phyloP scores from a whole-genome alignment of 2,888 invertebrate species.

The Aradus depressus region DNA sequence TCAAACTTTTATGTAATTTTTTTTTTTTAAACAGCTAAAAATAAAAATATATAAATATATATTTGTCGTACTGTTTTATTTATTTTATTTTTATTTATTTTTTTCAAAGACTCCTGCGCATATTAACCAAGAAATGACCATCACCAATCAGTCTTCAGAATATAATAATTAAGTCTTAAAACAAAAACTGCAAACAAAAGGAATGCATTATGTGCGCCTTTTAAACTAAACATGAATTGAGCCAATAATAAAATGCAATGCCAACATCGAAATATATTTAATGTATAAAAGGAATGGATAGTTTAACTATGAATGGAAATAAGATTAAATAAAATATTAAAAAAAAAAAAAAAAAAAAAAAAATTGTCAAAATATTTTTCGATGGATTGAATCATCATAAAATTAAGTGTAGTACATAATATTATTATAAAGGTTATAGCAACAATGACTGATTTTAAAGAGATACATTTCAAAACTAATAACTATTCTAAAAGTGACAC shows the following conservation, averaged over 20 bases:
- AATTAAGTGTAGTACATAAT: no score
- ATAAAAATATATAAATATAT: conserved; percentile 17
- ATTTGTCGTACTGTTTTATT: conserved; percentile 16
- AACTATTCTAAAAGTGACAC: conserved; percentile 13
- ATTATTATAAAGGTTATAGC: neutral
- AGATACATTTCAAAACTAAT: conserved; percentile 13
- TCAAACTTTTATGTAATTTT: conserved; percentile 18
- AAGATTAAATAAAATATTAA: neutral
- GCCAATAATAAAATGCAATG: conserved; percentile 13
- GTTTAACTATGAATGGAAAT: neutral
- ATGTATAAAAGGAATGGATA: conserved; percentile 9
- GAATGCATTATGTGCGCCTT: conserved; percentile 22
- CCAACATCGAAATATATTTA: conserved; percentile 1
- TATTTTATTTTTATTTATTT: conserved; percentile 33
- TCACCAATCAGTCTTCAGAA: conserved; percentile 28
- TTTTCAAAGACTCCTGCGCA: conserved; percentile 21
- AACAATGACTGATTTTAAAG: neutral
- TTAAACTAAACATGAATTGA: conserved; percentile 15
- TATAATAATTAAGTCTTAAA: conserved; percentile 22
- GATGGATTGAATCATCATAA: no score
- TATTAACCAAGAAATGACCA: conserved; percentile 24
- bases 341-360: conserved; percentile 12
- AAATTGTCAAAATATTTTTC: no score
- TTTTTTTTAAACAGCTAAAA: conserved; percentile 17
- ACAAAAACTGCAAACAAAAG: conserved; percentile 19